Base-by-base conservation (phyloP, 2,888 invertebrate genomes). In the Desoria tigrina region DNA sequence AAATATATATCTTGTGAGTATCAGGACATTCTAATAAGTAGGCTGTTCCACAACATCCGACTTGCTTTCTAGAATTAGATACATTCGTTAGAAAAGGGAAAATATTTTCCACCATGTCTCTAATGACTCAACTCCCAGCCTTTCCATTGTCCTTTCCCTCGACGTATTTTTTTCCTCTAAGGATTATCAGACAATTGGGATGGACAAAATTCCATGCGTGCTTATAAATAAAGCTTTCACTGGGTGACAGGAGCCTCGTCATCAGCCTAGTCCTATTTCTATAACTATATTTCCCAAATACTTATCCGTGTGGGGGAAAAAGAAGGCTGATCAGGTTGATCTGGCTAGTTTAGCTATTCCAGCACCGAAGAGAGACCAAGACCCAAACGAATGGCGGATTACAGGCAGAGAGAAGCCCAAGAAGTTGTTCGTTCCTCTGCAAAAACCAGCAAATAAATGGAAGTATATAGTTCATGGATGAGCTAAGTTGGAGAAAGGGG, bases 361-460 rank as follows among this genome's bases (percentile, higher is more conserved):
- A 4, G n/a, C n/a, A n/a, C n/a, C n/a, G n/a, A n/a, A n/a, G 9
- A 39, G 39, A 39, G 21, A 45, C 45, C 4, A 45, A 26, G 7
- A 51, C 6, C 21, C n/a, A 11, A 51, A 51, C 51, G 24, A 51
- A 51, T 51, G 24, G 26, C 24, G 26, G 18, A 51, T 51, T 24
- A 51, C 51, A 21, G 26, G 26, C n/a, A n/a, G n/a, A n/a, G n/a
- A n/a, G 51, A 51, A 51, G 51, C 51, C 51, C 51, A 51, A 51
- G 11, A 51, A 51, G 51, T 51, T 51, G 14, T n/a, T n/a, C 24
- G 11, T 24, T 4, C 7, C 21, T 51, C 24, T n/a, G 51, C 24
- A 51, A 51, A n/a, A n/a, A 51, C 24, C 14, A 51, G 26, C 21
- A 51, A 21, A 51, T 51, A 51, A 51, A 51, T 11, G 23, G 26